phyloP scores from a whole-genome alignment of 1,140 invertebrate species.

The Acromyrmex heyeri region DNA sequence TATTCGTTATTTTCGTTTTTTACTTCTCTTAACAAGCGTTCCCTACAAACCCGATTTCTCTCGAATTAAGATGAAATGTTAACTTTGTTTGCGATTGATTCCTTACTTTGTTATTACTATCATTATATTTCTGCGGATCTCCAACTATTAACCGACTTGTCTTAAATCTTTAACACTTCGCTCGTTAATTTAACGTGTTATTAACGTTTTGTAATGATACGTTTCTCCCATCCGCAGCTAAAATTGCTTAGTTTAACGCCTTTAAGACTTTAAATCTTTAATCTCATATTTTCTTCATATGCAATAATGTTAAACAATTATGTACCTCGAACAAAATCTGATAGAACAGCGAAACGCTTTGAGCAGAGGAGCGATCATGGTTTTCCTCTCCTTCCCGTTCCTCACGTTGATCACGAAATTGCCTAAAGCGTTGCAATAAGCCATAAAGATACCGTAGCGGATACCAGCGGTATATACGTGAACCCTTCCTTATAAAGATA shows the following conservation, averaged over 20 bases:
- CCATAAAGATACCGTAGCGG: slow-evolving; percentile 73
- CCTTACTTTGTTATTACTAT: not conserved
- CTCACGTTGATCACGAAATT: slow-evolving; percentile 72
- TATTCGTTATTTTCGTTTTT: not conserved
- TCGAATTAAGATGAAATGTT: no score
- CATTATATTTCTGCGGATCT: not conserved
- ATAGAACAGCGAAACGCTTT: slow-evolving; percentile 48
- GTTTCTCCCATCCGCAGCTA: not conserved
- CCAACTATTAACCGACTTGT: slow-evolving; percentile 34
- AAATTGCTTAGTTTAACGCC: slow-evolving; percentile 49
- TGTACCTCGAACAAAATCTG: slow-evolving; percentile 50
- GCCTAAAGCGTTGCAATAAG: slow-evolving; percentile 77
- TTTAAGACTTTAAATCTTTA: slow-evolving; percentile 30
- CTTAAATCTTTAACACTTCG: slow-evolving; percentile 29
- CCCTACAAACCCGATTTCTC: not conserved
- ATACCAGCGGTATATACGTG: slow-evolving; percentile 60
- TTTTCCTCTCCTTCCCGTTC: slow-evolving; percentile 23
- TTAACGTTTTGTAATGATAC: slow-evolving; percentile 44
- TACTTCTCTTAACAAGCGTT: no score
- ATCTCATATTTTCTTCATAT: slow-evolving; percentile 21
- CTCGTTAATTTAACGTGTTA: slow-evolving; percentile 51
- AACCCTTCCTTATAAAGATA: slow-evolving; percentile 74
- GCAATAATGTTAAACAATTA: slow-evolving; percentile 61
- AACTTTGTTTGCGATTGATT: not conserved
- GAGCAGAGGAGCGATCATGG: slow-evolving; percentile 43